Conservation (phyloP, 1,140 invertebrate species). For the Ylistrum balloti region DNA sequence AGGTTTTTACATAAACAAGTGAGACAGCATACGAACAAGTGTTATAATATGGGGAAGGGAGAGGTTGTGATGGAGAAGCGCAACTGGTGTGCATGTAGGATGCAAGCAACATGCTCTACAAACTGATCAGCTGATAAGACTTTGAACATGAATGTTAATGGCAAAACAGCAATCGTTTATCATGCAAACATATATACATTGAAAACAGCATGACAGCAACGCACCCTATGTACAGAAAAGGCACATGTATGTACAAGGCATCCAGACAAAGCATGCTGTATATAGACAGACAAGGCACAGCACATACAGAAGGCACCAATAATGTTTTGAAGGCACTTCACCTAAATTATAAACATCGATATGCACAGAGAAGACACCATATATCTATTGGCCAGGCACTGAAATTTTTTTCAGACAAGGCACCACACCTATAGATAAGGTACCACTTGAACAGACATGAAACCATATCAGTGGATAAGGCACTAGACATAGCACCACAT, state of each 20-base stretch:
- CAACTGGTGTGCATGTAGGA: neutral
- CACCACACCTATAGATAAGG: too few species aligned
- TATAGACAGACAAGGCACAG: too few species aligned
- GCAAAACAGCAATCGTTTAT: neutral
- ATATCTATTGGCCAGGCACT: too few species aligned
- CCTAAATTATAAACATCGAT: too few species aligned
- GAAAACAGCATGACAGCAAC: neutral
- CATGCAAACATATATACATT: neutral
- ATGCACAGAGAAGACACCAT: neutral
- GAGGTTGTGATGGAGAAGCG: neutral
- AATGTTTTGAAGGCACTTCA: too few species aligned
- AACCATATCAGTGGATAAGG: neutral
- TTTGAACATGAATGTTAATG: conserved; percentile 19
- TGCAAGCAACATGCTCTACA: neutral
- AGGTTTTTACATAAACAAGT: neutral
- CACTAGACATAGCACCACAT: neutral
- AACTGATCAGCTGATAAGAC: conserved; percentile 7
- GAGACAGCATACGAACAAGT: neutral
- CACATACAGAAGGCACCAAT: neutral
- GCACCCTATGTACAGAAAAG: neutral
- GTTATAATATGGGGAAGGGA: neutral
- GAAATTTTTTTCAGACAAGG: too few species aligned
- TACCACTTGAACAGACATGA: neutral
- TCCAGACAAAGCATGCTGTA: too few species aligned
- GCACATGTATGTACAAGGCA: too few species aligned